Conservation (phyloP, 2,797 vertebrate genomes). For the Peromyscus attwateri region DNA sequence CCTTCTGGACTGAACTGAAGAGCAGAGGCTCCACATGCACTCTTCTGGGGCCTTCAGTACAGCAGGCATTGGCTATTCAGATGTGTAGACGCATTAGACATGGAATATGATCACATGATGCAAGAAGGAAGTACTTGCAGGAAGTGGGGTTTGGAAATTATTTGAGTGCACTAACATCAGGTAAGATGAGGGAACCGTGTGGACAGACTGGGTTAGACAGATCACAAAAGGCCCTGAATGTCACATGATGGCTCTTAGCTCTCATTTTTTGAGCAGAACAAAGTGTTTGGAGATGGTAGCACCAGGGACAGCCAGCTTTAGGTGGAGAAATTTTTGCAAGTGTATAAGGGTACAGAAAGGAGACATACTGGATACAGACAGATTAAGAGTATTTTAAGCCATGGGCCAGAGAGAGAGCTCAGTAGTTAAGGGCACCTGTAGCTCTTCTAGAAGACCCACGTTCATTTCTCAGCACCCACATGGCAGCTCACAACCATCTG, state of each 20-base stretch:
- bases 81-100: conserved; percentile 18
- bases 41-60: not conserved
- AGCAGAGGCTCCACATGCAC: not conserved
- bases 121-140: not conserved
- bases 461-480: not conserved
- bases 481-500: not conserved
- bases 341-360: not conserved
- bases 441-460: not conserved
- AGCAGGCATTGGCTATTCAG: not conserved
- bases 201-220: not conserved
- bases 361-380: not conserved
- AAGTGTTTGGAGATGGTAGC: conserved; percentile 32
- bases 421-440: not conserved
- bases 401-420: not conserved
- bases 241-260: not conserved
- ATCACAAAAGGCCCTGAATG: not conserved
- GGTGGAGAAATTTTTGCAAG: not conserved
- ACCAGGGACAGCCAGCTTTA: not conserved
- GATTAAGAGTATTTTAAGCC: not conserved
- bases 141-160: not conserved
- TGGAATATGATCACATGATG: not conserved
- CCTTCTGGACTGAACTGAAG: not conserved
- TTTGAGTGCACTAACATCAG: not conserved
- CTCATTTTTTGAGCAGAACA: conserved; percentile 18
- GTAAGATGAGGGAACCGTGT: conserved; percentile 27